Base-by-base conservation (phyloP, 1,140 invertebrate species). In the Neotoxoptera formosana region DNA sequence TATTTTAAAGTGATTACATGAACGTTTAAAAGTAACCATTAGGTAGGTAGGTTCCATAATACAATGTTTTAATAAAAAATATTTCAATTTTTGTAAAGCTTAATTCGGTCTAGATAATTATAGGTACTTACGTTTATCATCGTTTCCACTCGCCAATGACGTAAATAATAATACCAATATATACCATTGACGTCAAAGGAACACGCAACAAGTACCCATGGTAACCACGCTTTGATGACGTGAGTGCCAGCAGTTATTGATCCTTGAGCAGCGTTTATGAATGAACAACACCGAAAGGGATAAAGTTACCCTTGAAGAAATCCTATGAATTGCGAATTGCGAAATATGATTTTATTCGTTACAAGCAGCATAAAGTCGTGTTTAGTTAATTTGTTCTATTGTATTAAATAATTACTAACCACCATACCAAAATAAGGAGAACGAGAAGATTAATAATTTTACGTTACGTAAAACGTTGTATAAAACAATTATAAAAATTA, bases 181-280 rank as follows among this genome's bases (percentile, higher is more conserved):
- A 41, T 41, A 41, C 47, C n/a, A 92, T 92, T 92, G 91, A 92
- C 91, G 91, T 92, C 91, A 92, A 91, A 92, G 91, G 48, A 81
- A 92, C 91, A 81, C 81, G 91, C 91, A 92, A 92, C 91, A 92
- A 92, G 81, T 92, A 92, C n/a, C 91, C 91, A 92, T 92, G 91
- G 91, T 84, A 92, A 92, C 91, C 91, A 53, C 47, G 76, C 48
- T 47, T 83, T 51, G n/a, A 53, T 92, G 76, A 92, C 91, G 76
- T 92, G 23, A 83, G 21, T 51, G n/a, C 36, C 47, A 30, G 47
- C 47, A 92, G n/a, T 84, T 92, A 92, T 92, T 92, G 91, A 92
- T 92, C 91, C 30, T 9, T 56, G 84, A 81, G 20, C 7, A 53
- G 7, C 0, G 23, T 84, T 92, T 48, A 92, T 92, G 91, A 92